phyloP scores from a whole-genome alignment of 2,797 vertebrate species.

The Coccyzus lansbergi region DNA sequence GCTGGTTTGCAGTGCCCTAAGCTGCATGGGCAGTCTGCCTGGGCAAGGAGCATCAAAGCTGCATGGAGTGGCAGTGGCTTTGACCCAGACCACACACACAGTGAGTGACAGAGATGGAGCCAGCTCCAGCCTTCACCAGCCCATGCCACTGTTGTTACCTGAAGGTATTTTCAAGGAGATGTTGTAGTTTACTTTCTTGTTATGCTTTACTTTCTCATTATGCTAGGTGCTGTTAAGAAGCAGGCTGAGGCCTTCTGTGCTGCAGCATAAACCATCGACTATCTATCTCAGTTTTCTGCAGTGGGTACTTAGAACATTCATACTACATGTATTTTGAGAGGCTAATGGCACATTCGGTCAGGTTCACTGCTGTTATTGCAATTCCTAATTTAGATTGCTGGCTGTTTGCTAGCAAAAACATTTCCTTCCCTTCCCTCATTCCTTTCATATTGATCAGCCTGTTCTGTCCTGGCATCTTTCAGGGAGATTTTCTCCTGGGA shows the following conservation, averaged over 20 bases:
- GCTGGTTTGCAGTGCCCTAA: background rate
- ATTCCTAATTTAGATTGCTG: background rate
- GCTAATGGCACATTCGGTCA: background rate
- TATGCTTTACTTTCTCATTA: background rate
- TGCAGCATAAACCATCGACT: background rate
- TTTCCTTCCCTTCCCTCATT: constrained; percentile 3
- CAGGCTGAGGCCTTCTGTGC: background rate
- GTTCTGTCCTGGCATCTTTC: background rate
- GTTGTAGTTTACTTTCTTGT: background rate
- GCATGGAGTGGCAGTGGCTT: background rate
- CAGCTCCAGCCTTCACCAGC: background rate
- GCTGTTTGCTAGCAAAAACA: constrained; percentile 11
- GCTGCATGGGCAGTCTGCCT: background rate
- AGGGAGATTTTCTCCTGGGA: background rate
- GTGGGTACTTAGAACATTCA: background rate
- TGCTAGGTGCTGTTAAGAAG: background rate
- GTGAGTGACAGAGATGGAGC: background rate
- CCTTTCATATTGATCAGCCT: constrained; percentile 17
- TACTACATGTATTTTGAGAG: background rate
- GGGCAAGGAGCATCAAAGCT: background rate
- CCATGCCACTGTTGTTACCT: background rate
- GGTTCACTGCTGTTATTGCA: background rate
- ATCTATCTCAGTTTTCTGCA: background rate
- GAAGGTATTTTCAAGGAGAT: background rate
- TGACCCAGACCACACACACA: background rate